Conservation (phyloP, 2,113 vertebrate genomes). For the Microtus richardsoni region DNA sequence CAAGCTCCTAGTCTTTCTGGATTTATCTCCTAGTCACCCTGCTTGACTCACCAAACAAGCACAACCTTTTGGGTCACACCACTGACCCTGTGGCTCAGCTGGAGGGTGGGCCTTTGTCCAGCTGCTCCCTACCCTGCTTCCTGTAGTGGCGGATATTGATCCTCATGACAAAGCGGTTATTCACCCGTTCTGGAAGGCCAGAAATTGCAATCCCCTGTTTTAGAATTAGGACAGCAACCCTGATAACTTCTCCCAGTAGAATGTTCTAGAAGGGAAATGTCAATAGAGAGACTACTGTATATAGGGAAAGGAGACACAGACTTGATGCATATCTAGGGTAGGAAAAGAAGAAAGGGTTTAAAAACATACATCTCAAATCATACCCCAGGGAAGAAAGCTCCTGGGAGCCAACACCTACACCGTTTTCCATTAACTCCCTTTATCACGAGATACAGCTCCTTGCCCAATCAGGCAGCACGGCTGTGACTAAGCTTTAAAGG, state of each 20-base stretch:
- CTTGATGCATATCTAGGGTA: background rate
- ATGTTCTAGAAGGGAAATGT: constrained; percentile 33
- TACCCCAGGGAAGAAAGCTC: background rate
- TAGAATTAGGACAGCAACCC: background rate
- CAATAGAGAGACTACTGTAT: background rate
- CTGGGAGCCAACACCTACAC: background rate
- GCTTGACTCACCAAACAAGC: background rate
- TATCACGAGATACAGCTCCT: background rate
- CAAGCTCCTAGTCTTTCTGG: background rate
- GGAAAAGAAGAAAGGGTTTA: constrained; percentile 33
- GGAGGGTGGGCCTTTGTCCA: background rate
- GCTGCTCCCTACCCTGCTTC: background rate
- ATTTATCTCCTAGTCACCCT: background rate
- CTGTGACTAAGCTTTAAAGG: background rate
- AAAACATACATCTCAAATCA: background rate
- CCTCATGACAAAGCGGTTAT: constrained; percentile 53
- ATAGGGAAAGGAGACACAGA: background rate
- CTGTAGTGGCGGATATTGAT: constrained; percentile 33
- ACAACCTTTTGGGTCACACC: background rate
- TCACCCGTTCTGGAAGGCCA: constrained; percentile 4
- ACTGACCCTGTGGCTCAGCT: background rate
- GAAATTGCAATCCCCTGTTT: constrained; percentile 17
- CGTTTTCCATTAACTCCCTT: background rate
- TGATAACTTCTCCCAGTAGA: background rate
- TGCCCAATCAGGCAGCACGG: background rate